Base-by-base conservation (phyloP, 2,113 vertebrate species). In the Elachura formosa region DNA sequence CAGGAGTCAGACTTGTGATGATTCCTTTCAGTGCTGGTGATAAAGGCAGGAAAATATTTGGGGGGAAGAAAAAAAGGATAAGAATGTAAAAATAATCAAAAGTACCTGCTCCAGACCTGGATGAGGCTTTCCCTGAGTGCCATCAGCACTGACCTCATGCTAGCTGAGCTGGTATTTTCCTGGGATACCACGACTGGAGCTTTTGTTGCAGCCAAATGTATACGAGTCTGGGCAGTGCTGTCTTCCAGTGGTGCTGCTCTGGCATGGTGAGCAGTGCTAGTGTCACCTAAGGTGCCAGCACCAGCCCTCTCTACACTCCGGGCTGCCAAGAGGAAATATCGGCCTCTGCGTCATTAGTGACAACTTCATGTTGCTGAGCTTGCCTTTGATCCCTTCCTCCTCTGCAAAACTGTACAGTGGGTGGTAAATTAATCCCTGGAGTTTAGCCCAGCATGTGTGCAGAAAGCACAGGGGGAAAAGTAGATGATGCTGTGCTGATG, bases 371-470 rank as follows among this genome's bases (percentile, higher is more conserved):
- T 38, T 66, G 63, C 48, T 73, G 69, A 93, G 83, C 12, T 33
- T 45, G 33, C n/a, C 78, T 94, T 91, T 96, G 94, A 95, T 93
- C 80, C 78, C 86, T 86, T 89, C 67, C 81, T 95, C 54, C 85
- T 79, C 66, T 71, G 78, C 91, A 89, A 82, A 95, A 83, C 78
- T 87, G 48, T 20, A 0, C 67, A 56, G 80, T 92, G 80, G 90
- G 89, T 80, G 88, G 92, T 67, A 76, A 85, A 90, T 89, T 85
- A 92, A 92, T 78, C 92, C 83, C 94, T 88, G 93, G 91, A 96
- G 88, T 69, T 90, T 68, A 89, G 90, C 80, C 72, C 67, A 77
- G 90, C 63, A 49, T 1, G 33, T 74, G 77, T 87, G 51, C 51
- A 84, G 89, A 89, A 89, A 86, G 52, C 67, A 56, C n/a, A 54